Evolutionary conservation across 2,797 vertebrate genomes (phyloP), one percentile per base, ranked within the genome.

Genomic region (Hyperoplus lanceolatus): DNA sequence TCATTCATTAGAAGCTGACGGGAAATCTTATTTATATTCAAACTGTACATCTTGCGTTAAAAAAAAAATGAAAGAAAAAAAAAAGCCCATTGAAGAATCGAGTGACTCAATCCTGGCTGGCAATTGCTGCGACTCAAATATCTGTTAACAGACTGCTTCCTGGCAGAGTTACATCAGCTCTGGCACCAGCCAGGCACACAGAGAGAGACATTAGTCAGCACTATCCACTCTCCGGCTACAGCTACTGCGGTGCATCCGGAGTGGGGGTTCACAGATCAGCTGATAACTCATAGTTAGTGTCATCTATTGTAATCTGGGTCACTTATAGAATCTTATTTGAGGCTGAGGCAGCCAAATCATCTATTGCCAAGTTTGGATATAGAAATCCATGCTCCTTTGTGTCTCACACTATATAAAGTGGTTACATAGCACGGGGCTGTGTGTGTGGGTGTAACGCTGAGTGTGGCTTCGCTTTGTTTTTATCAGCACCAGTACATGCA

Each of bases 171-270:
- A 93, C 92, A 94, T 94, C 92, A 95, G 91, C 82, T 85, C 90
- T 95, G 94, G 94, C 94, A 95, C 89, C 84, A 90, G 89, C 51
- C 84, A 87, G 81, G 83, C 88, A 92, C 89, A 90, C 75, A 85
- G 89, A 91, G 78, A 91, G 90, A 95, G 92, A 94, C 90, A 92
- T 95, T 94, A 94, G 90, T 95, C 95, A 94, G 94, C 94, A 95
- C 83, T 82, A 87, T 93, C 89, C 80, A 81, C 81, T 90, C 87
- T 87, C 80, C 70, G 72, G 81, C 87, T 70, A 72, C 71, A 83
- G 81, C 76, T 75, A 67, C 66, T 65, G 74, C n/a, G 4, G 36
- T n/a, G 61, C 85, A 87, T 90, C 86, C 66, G 80, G 77, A 12
- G 13, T 29, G 48, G 58, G 78, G 80, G 73, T 73, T 87, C 81